A percentile compares a stretch with the other conserved stretches of the same genome.
These are phyloP conservation scores for Osmoderma eremita DNA, from an alignment of 2,888 invertebrate genomes.

Conservation along the genomic window DNA sequence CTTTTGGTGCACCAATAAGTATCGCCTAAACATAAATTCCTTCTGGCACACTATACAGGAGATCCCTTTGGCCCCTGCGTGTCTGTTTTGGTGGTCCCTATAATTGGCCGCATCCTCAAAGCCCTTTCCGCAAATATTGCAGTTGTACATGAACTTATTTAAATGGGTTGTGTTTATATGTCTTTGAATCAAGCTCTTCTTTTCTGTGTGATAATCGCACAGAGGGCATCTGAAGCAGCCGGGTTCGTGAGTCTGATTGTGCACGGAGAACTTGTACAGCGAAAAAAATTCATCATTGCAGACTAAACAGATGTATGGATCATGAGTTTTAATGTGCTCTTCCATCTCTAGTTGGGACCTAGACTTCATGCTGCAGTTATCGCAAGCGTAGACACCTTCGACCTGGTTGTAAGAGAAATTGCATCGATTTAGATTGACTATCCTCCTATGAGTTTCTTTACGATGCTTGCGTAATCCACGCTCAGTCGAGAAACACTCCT, in stretches of 20 bases:
- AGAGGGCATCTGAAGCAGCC: conserved; percentile 56
- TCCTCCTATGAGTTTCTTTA: conserved; percentile 60
- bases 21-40: conserved; percentile 64
- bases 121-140: conserved; percentile 68
- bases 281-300: conserved; percentile 55
- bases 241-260: conserved; percentile 54
- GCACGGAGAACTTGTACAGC: conserved; percentile 58
- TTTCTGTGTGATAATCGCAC: conserved; percentile 55
- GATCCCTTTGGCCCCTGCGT: conserved; percentile 65
- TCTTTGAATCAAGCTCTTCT: conserved; percentile 54
- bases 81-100: conserved; percentile 68
- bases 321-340: conserved; percentile 46
- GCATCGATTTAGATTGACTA: conserved; percentile 25
- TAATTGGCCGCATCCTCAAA: conserved; percentile 67
- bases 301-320: conserved; percentile 37
- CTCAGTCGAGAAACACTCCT: conserved; percentile 65
- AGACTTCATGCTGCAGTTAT: conserved; percentile 44
- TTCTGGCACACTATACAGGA: conserved; percentile 67
- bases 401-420: conserved; percentile 50
- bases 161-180: conserved; percentile 59
- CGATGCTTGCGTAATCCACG: conserved; percentile 65
- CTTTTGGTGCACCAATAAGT: conserved; percentile 56
- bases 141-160: conserved; percentile 64
- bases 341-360: conserved; percentile 42
- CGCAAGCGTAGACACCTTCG: conserved; percentile 45